Base-by-base conservation (phyloP, 2,888 invertebrate species). In the Tiliacea citrago region DNA sequence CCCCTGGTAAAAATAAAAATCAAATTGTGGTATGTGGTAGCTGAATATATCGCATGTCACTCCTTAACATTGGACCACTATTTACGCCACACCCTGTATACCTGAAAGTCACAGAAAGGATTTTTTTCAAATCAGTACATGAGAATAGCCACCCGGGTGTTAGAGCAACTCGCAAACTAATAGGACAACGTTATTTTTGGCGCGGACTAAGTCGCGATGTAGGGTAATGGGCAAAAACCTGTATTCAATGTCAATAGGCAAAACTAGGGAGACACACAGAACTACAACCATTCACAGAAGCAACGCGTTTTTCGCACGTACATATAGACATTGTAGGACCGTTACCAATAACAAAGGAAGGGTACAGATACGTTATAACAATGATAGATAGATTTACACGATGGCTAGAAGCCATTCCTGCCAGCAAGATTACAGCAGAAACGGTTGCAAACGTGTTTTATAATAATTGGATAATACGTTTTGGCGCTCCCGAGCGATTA, bases 141-240 rank as follows among this genome's bases (percentile, higher is more conserved):
- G 49, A 29, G 4, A 35, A 49, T 18, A 63, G 63, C 6, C 45
- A 63, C 2, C 55, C n/a, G n/a, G n/a, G n/a, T n/a, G n/a, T n/a
- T n/a, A n/a, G n/a, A n/a, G n/a, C n/a, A n/a, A n/a, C n/a, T n/a
- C n/a, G n/a, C n/a, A n/a, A n/a, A n/a, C n/a, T n/a, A n/a, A n/a
- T n/a, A n/a, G n/a, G n/a, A 55, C 55, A 55, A 55, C 55, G 55
- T 16, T 63, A 18, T 10, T 63, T 63, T 10, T 63, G 29, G 63
- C 63, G 47, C 18, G 63, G 63, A 7, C 1, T 63, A 47, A 63
- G 29, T 47, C 45, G 47, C 3, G 63, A 63, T 18, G 47, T 18
- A 9, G 63, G 63, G 1, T 16, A 24, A 7, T 63, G 63, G 47
- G 24, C 47, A 45, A 63, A 63, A 63, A 9, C 47, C 13, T 47